These are phyloP conservation scores for Nothobranchius furzeri DNA, from an alignment of 2,113 vertebrate genomes.

Conservation along the genomic window DNA sequence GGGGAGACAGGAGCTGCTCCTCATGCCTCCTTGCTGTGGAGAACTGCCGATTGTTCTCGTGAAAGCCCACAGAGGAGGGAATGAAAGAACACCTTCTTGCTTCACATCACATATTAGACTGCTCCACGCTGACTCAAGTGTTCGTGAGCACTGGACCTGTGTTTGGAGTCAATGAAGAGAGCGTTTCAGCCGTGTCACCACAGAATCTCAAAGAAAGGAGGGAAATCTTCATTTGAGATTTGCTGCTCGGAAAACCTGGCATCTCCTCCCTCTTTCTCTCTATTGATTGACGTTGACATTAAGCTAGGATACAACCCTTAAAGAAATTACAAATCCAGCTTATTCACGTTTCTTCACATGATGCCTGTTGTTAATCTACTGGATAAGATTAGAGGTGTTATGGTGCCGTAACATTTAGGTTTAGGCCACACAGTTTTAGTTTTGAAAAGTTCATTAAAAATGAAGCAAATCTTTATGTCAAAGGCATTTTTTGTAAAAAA, in stretches of 20 bases:
- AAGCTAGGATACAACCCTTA: conserved; percentile 21
- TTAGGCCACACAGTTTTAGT: no score
- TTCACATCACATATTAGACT: conserved; percentile 84
- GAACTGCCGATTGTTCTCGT: conserved; percentile 83
- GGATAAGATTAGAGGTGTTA: neutral
- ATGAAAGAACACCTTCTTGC: conserved; percentile 81
- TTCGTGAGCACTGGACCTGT: conserved; percentile 78
- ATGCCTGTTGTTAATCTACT: neutral
- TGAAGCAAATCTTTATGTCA: no score
- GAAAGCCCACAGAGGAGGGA: conserved; percentile 82
- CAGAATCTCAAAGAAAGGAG: conserved; percentile 67
- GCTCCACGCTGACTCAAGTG: conserved; percentile 77
- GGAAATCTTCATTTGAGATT: conserved; percentile 90
- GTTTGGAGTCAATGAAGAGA: conserved; percentile 83
- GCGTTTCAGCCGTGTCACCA: conserved; percentile 81
- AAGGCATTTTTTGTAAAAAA: no score
- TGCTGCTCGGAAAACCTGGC: conserved; percentile 58
- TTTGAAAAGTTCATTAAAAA: no score
- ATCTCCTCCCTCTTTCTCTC: conserved; percentile 33
- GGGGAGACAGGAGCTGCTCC: conserved; percentile 87
- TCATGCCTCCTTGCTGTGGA: conserved; percentile 80
- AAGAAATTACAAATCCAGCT: conserved; percentile 30
- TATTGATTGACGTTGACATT: conserved; percentile 22
- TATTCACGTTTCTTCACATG: conserved; percentile 6
- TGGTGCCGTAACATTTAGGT: no score